Conservation (phyloP, 2,888 invertebrate genomes). For the Drosophila barbarae region DNA sequence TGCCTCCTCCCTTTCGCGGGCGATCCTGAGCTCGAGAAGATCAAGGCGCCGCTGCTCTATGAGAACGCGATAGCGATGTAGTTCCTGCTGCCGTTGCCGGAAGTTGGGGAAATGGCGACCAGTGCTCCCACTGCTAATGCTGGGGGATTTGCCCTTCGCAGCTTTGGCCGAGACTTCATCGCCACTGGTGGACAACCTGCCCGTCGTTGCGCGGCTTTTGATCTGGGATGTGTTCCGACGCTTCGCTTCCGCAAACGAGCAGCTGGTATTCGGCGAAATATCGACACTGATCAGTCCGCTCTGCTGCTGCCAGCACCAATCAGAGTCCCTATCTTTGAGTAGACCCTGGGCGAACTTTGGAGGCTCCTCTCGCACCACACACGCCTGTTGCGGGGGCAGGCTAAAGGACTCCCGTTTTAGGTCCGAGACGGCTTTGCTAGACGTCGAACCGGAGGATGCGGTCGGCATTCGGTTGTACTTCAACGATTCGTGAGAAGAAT, state of each 20-base stretch:
- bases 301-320: constrained; percentile 17
- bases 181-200: background rate
- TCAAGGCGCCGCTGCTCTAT: constrained; percentile 71
- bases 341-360: constrained; percentile 57
- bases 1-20: constrained; percentile 69
- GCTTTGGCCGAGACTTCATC: constrained; percentile 14
- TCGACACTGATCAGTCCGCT: constrained; percentile 23
- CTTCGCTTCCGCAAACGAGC: constrained; percentile 3
- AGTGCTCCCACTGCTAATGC: constrained; percentile 9
- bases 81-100: constrained; percentile 66
- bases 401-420: constrained; percentile 51
- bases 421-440: constrained; percentile 10
- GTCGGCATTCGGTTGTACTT: constrained; percentile 25
- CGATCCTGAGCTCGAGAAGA: constrained; percentile 66
- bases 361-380: constrained; percentile 59
- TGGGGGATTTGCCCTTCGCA: constrained; percentile 8
- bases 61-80: constrained; percentile 67
- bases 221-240: background rate
- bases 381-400: constrained; percentile 59
- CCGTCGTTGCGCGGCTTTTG: constrained; percentile 29
- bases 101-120: constrained; percentile 33
- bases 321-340: constrained; percentile 40
- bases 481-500: constrained; percentile 58
- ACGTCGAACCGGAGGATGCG: background rate
- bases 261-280: constrained; percentile 10